Evolutionary conservation across 2,113 vertebrate species (phyloP).

Genomic region (Terrapene triunguis): DNA sequence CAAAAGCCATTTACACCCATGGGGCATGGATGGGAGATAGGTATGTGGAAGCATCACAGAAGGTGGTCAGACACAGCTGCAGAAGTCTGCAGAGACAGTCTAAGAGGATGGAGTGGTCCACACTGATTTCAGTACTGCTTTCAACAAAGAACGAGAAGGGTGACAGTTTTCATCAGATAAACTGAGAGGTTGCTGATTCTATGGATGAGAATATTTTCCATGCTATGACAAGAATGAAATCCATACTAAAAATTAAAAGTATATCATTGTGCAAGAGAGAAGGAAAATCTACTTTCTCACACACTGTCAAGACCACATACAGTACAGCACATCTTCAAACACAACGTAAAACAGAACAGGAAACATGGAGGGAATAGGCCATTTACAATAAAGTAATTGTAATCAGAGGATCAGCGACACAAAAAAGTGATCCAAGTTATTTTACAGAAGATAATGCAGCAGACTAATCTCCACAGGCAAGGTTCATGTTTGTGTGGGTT

Average conservation of each 20-base stretch:
- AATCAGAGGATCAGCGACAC: neutral
- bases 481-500: conserved; percentile 83
- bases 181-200: neutral
- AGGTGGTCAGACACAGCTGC: neutral
- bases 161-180: neutral
- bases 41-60: no score
- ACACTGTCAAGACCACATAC: neutral
- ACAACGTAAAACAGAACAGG: neutral
- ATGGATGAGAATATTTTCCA: neutral
- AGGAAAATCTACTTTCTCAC: neutral
- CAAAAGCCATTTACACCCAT: neutral
- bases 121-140: neutral
- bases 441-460: conserved; percentile 12
- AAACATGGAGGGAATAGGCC: neutral
- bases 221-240: neutral
- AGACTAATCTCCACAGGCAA: conserved; percentile 77
- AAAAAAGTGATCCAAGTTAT: conserved; percentile 50
- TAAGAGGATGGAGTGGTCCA: neutral
- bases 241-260: neutral
- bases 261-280: neutral
- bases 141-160: neutral
- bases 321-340: neutral
- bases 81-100: neutral
- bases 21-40: neutral
- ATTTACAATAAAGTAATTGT: neutral